These are phyloP conservation scores for Sebastes jordani DNA, from an alignment of 2,797 vertebrate genomes.

Conservation along the genomic window DNA sequence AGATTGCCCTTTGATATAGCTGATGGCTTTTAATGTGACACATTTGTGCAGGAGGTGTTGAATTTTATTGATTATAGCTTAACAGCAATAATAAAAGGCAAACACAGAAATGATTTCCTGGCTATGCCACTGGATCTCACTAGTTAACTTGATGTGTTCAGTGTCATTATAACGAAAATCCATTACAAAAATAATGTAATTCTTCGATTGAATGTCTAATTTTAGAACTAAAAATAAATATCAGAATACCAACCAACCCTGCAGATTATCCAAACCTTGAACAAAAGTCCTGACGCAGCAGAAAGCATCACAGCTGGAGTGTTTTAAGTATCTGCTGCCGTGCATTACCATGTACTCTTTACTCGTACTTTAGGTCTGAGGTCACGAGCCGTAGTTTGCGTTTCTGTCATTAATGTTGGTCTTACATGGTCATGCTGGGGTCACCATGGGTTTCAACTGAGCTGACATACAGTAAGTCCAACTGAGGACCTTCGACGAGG, in stretches of 20 bases:
- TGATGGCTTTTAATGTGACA: not conserved
- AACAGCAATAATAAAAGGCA: not conserved
- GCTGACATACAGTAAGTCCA: not conserved
- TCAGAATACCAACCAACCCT: not conserved
- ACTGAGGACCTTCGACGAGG: not conserved
- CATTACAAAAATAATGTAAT: too few species aligned
- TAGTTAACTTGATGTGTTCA: too few species aligned
- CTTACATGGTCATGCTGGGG: not conserved
- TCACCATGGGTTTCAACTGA: not conserved
- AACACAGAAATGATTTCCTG: not conserved
- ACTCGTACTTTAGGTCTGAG: not conserved
- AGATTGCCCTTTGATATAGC: not conserved
- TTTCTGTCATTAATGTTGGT: not conserved
- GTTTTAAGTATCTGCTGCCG: not conserved
- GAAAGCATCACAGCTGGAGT: not conserved
- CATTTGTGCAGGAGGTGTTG: not conserved
- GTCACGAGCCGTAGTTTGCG: not conserved
- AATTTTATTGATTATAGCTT: not conserved
- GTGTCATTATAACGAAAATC: too few species aligned
- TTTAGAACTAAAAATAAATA: not conserved
- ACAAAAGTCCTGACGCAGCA: not conserved
- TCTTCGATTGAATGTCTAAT: not conserved
- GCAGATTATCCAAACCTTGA: not conserved
- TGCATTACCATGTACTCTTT: not conserved
- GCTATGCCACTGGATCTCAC: not conserved